Percentiles rank a stretch among this genome's conserved stretches.
Conservation (phyloP, 64 coral and sea anemone genomes). For the Pocillopora verrucosa region DNA sequence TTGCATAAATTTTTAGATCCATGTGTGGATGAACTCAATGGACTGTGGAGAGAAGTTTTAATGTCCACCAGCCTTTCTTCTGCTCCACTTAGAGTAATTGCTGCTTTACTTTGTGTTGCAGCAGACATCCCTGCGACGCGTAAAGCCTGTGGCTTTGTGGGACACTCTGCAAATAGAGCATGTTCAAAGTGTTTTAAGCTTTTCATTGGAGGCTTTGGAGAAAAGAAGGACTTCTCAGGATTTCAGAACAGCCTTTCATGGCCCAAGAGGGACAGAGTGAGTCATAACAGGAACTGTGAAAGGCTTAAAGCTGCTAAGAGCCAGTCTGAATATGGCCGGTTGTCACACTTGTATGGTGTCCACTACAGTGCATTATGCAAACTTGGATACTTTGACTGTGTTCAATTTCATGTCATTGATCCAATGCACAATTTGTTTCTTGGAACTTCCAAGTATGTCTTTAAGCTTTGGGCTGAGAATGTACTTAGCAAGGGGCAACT, state of each 20-base stretch:
- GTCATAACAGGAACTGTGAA: constrained; percentile 26
- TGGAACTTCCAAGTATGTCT: neutral
- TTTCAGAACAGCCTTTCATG: constrained; percentile 19
- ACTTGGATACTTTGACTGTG: constrained; percentile 62
- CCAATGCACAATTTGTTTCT: no score
- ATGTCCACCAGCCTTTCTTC: constrained; percentile 20
- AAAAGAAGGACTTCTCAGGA: constrained; percentile 26
- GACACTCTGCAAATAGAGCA: constrained; percentile 35
- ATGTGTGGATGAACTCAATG: constrained; percentile 32
- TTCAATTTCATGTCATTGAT: constrained; percentile 44
- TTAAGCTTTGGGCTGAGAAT: constrained; percentile 45
- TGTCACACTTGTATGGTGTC: no score
- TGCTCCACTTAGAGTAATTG: constrained; percentile 27
- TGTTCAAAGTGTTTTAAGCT: constrained; percentile 44
- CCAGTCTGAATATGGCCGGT: neutral
- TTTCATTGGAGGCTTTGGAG: constrained; percentile 37
- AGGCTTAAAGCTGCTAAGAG: constrained; percentile 18
- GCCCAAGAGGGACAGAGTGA: constrained; percentile 15
- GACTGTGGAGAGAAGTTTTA: constrained; percentile 37
- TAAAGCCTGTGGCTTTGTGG: constrained; percentile 41
- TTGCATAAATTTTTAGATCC: constrained; percentile 19
- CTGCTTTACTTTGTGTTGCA: constrained; percentile 37
- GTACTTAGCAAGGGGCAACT: constrained; percentile 9
- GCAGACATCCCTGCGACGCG: constrained; percentile 47
- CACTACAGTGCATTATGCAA: constrained; percentile 3